Evolutionary conservation across 2,797 vertebrate species (phyloP), one percentile per base, ranked within the genome.

Genomic region (Pterois miles): DNA sequence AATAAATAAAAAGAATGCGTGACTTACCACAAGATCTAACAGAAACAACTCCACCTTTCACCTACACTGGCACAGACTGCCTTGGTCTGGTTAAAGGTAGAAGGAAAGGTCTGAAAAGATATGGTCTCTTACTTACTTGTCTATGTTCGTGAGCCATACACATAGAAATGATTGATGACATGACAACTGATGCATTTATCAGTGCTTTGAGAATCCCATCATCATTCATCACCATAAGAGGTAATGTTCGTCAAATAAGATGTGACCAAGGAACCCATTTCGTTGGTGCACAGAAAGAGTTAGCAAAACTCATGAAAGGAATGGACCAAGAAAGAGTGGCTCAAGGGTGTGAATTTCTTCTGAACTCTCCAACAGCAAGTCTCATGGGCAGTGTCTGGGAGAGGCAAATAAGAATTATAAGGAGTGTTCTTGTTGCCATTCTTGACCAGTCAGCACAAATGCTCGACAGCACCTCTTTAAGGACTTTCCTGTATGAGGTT

Each of bases 201-300:
- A 58, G 34, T 34, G 20, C 29, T 6, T 11, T 58, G 16, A 33
- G 31, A 33, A 9, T n/a, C n/a, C n/a, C n/a, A n/a, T n/a, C n/a
- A n/a, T n/a, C 18, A 11, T 33, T n/a, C 31, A 34, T 34, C 5
- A 9, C 56, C 31, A 34, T 34, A 58, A 58, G 29, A 31, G 54
- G 83, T 12, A 53, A 73, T 76, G 83, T 82, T n/a, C 14, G 38
- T 2, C 74, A 88, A 31, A 13, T 86, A 2, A n/a, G 64, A 58
- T 69, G 78, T 31, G 82, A 88, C 18, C 76, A 76, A 66, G 86
- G 80, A 2, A 86, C 79, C 9, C 82, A 83, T 34, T 86, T 83
- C 31, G 6, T 79, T 50, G 76, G 81, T 65, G 77, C 81, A 11
- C 63, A 43, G 3, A 38, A 18, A 22, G 57, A 85, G 33, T 75